A percentile compares a stretch with the other conserved stretches of the same genome.
Evolutionary conservation across 2,113 vertebrate genomes (phyloP).

Genomic region (Jacana jacana): DNA sequence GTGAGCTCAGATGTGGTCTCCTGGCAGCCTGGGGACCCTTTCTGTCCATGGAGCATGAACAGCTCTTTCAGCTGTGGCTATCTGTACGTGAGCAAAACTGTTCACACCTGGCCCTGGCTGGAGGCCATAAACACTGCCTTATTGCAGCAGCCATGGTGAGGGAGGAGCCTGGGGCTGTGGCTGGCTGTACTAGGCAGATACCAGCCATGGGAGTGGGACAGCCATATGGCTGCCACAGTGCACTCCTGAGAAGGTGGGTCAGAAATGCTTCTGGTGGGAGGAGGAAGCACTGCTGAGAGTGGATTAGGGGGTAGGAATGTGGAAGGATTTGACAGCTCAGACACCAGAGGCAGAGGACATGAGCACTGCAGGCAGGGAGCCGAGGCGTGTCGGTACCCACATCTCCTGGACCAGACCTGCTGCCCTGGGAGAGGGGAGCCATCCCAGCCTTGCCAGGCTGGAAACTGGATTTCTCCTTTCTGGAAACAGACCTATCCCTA

Average conservation of each 20-base stretch:
- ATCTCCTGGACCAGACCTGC: background rate
- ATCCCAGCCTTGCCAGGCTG: background rate
- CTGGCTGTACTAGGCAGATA: rapidly evolving
- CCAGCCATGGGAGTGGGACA: rapidly evolving
- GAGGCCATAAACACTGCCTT: background rate
- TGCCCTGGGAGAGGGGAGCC: background rate
- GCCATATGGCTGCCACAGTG: rapidly evolving
- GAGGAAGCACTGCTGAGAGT: background rate
- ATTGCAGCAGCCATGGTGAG: background rate
- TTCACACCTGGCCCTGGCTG: background rate
- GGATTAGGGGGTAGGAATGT: background rate
- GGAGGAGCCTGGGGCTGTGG: background rate
- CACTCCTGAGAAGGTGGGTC: background rate
- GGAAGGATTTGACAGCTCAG: background rate
- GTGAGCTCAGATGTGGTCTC: constrained; percentile 11
- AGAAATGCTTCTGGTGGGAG: background rate
- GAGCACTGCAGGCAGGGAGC: background rate
- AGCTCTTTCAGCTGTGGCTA: background rate
- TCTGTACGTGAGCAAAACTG: background rate
- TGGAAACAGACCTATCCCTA: background rate
- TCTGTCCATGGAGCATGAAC: background rate
- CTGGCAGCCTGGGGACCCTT: background rate
- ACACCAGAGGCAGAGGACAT: background rate
- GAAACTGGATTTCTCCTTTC: background rate
- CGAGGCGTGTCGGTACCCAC: background rate